Conservation (phyloP, 2,113 vertebrate species). For the Notechis scutatus region DNA sequence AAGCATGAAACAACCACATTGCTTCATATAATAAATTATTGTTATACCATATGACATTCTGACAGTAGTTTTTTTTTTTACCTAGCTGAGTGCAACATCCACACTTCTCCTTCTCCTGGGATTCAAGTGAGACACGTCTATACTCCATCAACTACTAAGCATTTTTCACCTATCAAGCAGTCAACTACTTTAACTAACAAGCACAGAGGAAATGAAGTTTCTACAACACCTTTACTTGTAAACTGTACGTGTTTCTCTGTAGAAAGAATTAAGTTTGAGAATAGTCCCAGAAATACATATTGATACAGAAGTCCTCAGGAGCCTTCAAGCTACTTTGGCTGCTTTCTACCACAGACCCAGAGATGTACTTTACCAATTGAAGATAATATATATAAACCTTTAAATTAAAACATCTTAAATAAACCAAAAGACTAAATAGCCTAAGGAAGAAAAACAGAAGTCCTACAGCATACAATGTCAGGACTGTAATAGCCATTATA, state of each 20-base stretch:
- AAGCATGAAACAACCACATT: not conserved
- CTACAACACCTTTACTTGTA: conserved; percentile 91
- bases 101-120: conserved; percentile 91
- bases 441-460: not conserved
- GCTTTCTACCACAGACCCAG: not conserved
- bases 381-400: not conserved
- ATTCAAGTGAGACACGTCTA: conserved; percentile 97
- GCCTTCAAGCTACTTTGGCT: not conserved
- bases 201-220: conserved; percentile 96
- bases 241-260: conserved; percentile 81
- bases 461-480: not conserved
- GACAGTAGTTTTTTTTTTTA: conserved; percentile 25
- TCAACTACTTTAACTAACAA: conserved; percentile 98
- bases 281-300: not conserved
- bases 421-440: not conserved
- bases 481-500: not conserved
- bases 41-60: not conserved
- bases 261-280: not conserved
- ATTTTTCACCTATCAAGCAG: conserved; percentile 98
- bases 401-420: not conserved
- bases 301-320: not conserved
- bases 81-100: conserved; percentile 96
- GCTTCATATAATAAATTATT: not conserved
- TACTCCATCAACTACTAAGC: conserved; percentile 96
- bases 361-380: not conserved